Evolutionary conservation across 2,113 vertebrate genomes (phyloP).

Genomic region (Ifrita kowaldi): DNA sequence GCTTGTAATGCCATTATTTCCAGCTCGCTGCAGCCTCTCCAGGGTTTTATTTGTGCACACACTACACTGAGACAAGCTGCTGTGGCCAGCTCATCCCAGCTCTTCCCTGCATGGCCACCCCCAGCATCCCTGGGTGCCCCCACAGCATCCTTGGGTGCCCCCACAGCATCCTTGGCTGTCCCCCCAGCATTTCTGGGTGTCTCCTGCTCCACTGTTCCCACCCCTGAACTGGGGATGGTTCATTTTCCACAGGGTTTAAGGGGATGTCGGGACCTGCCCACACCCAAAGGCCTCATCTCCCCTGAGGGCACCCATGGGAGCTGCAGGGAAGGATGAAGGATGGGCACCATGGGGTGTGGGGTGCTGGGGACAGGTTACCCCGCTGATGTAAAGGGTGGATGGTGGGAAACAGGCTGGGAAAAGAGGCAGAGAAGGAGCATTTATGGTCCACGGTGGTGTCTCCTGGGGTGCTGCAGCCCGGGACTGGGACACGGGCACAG

Average conservation of each 20-base stretch:
- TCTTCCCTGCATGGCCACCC: not conserved
- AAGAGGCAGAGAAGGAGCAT: not conserved
- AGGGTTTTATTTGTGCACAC: not conserved
- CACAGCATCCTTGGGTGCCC: not conserved
- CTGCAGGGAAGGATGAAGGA: not conserved
- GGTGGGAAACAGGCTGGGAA: not conserved
- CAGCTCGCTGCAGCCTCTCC: conserved; percentile 3
- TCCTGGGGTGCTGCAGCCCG: not conserved
- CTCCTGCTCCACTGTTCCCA: not conserved
- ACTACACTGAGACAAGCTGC: not conserved
- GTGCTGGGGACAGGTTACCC: too few species aligned
- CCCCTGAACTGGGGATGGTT: not conserved
- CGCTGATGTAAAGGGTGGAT: accelerated
- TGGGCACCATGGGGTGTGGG: not conserved
- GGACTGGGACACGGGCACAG: not conserved
- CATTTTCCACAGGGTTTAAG: not conserved
- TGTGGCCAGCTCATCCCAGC: not conserved
- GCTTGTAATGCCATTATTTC: conserved; percentile 33
- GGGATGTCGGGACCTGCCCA: not conserved
- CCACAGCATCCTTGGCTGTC: not conserved
- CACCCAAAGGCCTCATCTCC: not conserved
- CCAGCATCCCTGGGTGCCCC: not conserved
- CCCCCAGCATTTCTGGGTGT: not conserved
- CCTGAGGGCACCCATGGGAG: not conserved
- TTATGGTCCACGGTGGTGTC: accelerated